Conservation (phyloP, 1,140 invertebrate species). For the Babylonia areolata region DNA sequence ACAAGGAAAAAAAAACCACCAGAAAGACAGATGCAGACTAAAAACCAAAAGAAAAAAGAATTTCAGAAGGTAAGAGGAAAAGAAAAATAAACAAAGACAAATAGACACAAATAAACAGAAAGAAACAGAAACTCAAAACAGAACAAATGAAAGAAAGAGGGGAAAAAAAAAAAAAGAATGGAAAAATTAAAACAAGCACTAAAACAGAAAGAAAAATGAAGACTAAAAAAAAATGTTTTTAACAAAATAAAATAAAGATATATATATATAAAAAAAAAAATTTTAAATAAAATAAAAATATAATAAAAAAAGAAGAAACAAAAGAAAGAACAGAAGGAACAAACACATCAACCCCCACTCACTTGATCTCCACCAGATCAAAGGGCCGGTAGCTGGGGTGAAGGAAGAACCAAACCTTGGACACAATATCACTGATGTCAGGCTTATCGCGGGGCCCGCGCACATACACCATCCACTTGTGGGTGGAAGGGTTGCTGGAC, state of each 20-base stretch:
- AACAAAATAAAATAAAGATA: not conserved
- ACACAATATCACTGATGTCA: conserved; percentile 82
- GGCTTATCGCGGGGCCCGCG: conserved; percentile 81
- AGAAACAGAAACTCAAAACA: not conserved
- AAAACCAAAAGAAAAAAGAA: not conserved
- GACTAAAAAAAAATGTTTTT: too few relatives aligned
- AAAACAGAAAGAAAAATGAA: not conserved
- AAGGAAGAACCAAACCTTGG: conserved; percentile 87
- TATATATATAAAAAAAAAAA: not conserved
- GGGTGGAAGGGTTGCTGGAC: conserved; percentile 82
- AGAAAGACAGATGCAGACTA: not conserved
- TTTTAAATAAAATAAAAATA: not conserved
- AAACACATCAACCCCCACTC: conserved; percentile 49
- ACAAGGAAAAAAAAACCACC: not conserved
- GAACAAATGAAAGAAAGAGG: not conserved
- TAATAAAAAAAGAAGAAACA: not conserved
- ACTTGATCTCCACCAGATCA: conserved; percentile 88
- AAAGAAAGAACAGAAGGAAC: not conserved
- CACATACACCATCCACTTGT: conserved; percentile 94
- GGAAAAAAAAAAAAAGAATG: not conserved
- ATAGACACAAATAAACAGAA: not conserved
- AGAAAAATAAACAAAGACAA: not conserved
- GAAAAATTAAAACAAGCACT: too few relatives aligned
- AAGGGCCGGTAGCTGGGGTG: conserved; percentile 93
- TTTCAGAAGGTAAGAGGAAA: too few relatives aligned